These are phyloP conservation scores for Nipponia nippon DNA, from an alignment of 2,113 vertebrate species.

Conservation along the genomic window DNA sequence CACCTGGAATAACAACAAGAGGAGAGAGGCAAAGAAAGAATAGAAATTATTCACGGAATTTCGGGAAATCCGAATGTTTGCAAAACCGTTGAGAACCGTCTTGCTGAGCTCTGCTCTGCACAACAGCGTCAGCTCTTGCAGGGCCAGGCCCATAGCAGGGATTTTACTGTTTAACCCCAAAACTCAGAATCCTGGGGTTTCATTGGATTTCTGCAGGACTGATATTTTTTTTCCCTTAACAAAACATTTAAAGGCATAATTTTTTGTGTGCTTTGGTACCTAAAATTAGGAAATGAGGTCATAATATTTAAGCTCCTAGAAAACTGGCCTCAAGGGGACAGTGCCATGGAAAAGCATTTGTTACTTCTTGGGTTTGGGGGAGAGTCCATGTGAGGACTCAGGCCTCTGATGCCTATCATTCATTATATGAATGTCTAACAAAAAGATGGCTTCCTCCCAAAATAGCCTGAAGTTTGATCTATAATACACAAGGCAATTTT, in stretches of 20 bases:
- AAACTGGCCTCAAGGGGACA: not conserved
- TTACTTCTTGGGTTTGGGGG: not conserved
- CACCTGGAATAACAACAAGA: slow-evolving; percentile 18
- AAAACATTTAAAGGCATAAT: not conserved
- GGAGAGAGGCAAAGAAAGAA: not conserved
- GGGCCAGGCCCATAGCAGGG: not conserved
- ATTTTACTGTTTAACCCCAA: not conserved
- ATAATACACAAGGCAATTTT: not conserved
- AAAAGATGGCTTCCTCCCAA: not conserved
- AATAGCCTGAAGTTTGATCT: not conserved
- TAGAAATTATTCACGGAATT: not conserved
- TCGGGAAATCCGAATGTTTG: not conserved
- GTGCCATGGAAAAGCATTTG: not conserved
- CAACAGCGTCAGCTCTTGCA: not conserved
- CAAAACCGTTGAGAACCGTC: not conserved
- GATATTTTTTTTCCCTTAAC: not conserved
- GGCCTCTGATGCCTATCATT: not conserved
- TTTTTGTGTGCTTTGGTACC: not conserved
- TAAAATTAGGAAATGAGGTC: not conserved
- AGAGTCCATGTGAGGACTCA: not conserved
- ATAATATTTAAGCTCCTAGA: not conserved
- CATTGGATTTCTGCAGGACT: not conserved
- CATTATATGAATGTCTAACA: not conserved
- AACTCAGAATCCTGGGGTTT: not conserved
- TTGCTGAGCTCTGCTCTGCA: not conserved